Evolutionary conservation across 2,797 vertebrate species (phyloP), one percentile per base, ranked within the genome.

Genomic region (Thunnus albacares): DNA sequence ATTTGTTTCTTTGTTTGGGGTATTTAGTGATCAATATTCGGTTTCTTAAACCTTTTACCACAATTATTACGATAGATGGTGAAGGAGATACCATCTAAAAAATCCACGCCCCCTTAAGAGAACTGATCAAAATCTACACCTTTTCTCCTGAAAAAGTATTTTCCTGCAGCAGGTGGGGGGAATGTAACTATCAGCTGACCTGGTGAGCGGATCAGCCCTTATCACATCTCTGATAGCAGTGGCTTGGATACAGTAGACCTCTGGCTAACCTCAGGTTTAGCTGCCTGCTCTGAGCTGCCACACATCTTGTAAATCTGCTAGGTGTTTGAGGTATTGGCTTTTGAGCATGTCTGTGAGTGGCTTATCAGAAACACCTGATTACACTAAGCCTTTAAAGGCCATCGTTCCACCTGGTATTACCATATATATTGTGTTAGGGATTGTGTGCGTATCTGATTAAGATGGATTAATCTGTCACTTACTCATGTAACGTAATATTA

Each of bases 321-420:
- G 75, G 65, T 82, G 69, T 68, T 73, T 79, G 62, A 71, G 28
- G 59, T 65, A 74, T 84, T 55, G 76, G 60, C 68, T 85, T 75
- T 73, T 58, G 22, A 77, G 72, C 73, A 35, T 18, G 62, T 71
- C 76, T 64, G 43, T 72, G 75, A 79, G 57, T 78, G 73, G 69
- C 84, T 90, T 93, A 90, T 91, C 85, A 86, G 80, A 79, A 68
- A 82, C 33, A 73, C 61, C 59, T 81, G 63, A 90, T 90, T 86
- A 79, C 74, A 64, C 86, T 84, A 87, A 90, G 63, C 78, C 81
- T 71, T 75, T 56, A 79, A 76, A 87, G 79, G 77, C 81, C 68
- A 71, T 62, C 43, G 11, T 61, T 84, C 55, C 30, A 69, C 78
- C 75, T 81, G 75, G 71, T 35, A 78, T 83, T 87, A 77, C 71